Percentiles rank a stretch among this genome's conserved stretches.
These are phyloP conservation scores for Lytechinus variegatus DNA, from an alignment of 35 echinoderm and acorn worm genomes.

Conservation along the genomic window DNA sequence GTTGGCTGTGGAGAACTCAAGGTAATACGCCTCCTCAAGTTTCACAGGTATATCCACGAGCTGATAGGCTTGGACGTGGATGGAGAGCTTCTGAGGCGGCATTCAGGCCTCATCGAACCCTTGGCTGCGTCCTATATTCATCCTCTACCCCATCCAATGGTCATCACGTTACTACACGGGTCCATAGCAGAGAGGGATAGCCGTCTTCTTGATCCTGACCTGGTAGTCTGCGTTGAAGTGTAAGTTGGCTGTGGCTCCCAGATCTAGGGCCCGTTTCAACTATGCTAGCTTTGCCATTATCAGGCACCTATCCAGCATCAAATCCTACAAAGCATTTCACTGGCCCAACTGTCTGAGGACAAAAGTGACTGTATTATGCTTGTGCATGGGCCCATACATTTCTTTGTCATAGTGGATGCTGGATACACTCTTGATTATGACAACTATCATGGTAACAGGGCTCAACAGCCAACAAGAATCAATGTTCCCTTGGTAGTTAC, in stretches of 20 bases:
- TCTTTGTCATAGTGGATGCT: too few species aligned
- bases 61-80: constrained; percentile 76
- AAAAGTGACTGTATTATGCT: too few species aligned
- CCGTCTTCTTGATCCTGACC: constrained; percentile 61
- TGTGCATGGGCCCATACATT: too few species aligned
- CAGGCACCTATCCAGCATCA: too few species aligned
- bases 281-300: too few species aligned
- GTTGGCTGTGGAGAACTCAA: constrained; percentile 82
- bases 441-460: too few species aligned
- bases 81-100: constrained; percentile 34
- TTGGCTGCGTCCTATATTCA: constrained; percentile 50
- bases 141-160: constrained; percentile 56
- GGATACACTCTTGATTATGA: too few species aligned
- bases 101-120: constrained; percentile 55
- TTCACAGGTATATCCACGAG: constrained; percentile 62
- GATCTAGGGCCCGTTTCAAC: too few species aligned
- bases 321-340: too few species aligned
- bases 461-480: too few species aligned
- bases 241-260: constrained; percentile 46
- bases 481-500: too few species aligned
- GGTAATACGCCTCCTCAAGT: constrained; percentile 65
- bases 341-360: too few species aligned
- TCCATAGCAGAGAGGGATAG: constrained; percentile 69
- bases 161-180: constrained; percentile 58
- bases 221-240: constrained; percentile 84